Base-by-base conservation (phyloP, 2,113 vertebrate genomes). In the Mustelus asterias region DNA sequence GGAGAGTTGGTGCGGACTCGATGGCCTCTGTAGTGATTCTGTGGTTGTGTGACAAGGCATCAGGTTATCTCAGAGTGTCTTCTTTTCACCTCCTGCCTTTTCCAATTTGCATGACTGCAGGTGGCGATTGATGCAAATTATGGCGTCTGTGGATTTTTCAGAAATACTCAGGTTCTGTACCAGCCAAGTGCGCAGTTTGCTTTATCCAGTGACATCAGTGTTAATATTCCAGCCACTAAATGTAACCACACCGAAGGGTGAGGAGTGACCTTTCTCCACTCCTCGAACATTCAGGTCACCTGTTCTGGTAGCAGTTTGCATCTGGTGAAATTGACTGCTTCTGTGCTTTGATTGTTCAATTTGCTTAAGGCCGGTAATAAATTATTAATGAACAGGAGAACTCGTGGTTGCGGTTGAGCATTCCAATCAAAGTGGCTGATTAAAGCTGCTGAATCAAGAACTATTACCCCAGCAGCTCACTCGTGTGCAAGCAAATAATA, bases 331-430 rank as follows among this genome's bases (percentile, higher is more conserved):
- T 44, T 48, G 94, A 95, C 48, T 95, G 94, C 10, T 95, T 94
- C 93, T 22, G 41, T 94, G 37, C n/a, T n/a, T n/a, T 70, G 67
- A 94, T 70, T 70, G 67, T 48, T 95, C 69, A 72, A 72, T 95
- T 95, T 54, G 94, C 94, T 72, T 29, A 69, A 48, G 67, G 94
- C 69, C 9, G 94, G 22, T 54, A 29, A 54, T 95, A 95, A 70
- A 95, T 95, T 95, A 95, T 72, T 95, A 95, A 95, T 72, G 94
- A 95, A 67, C 37, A 44, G 67, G 65, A 70, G 41, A 72, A 8
- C 89, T n/a, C 20, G n/a, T n/a, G 16, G 89, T 37, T 65, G 33
- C 26, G 8, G 60, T 65, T 33, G 88, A 90, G 54, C 89, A 65
- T 93, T 65, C 89, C 89, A 93, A 93, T 67, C 60, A 93, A 63